These are phyloP conservation scores for Mormyrus proboscirostris DNA, from an alignment of 2,797 vertebrate genomes.

Conservation along the genomic window DNA sequence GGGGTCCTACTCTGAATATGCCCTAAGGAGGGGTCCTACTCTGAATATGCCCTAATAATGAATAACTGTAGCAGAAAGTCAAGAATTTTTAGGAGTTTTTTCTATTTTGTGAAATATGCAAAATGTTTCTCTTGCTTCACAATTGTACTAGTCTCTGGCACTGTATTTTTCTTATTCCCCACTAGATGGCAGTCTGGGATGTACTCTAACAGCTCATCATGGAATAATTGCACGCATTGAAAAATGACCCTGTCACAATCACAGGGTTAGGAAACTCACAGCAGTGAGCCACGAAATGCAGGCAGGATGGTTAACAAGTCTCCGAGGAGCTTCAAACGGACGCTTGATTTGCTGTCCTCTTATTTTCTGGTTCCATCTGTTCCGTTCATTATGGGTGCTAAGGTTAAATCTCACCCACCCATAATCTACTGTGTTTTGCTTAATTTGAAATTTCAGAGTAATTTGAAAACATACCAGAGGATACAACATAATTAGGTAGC, in stretches of 20 bases:
- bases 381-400: neutral
- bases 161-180: neutral
- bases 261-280: neutral
- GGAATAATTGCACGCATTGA: neutral
- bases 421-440: neutral
- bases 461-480: neutral
- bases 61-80: neutral
- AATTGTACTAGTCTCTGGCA: neutral
- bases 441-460: conserved; percentile 3
- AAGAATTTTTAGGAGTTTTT: neutral
- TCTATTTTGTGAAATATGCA: neutral
- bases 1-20: neutral
- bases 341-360: neutral
- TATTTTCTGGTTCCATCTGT: neutral
- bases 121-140: neutral
- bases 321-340: neutral
- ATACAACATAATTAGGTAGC: neutral
- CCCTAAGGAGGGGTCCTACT: neutral
- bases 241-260: conserved; percentile 3
- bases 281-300: neutral
- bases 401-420: neutral
- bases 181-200: conserved; percentile 21
- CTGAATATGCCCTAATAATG: neutral
- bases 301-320: neutral
- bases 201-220: neutral